Base-by-base conservation (phyloP, 2,113 vertebrate genomes). In the Cisticola juncidis region DNA sequence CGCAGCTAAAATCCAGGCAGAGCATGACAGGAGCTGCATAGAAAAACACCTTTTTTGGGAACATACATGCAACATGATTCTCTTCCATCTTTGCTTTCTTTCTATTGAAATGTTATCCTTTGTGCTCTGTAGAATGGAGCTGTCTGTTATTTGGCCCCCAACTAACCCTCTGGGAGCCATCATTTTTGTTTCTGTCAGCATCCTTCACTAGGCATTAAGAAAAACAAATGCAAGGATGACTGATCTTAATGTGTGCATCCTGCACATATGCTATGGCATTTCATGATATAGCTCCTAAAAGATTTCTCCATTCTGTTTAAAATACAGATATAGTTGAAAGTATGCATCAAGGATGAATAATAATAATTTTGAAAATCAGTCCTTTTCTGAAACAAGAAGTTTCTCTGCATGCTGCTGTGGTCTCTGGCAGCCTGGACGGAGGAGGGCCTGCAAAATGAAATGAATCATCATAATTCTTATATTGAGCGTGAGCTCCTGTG, bases 231-330 rank as follows among this genome's bases (percentile, higher is more conserved):
- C 40, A 73, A 83, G 33, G 25, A 47, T 51, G 36, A 36, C 16
- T 33, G 62, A 61, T 53, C 9, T 68, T 61, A 89, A 93, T 0
- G 0, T 25, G 19, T 25, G 26, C 23, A 3, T 26, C 31, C 47
- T 54, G 36, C 19, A 12, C 17, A 48, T 73, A 58, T 8, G 3
- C 48, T 44, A 42, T 11, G 24, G 17, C 24, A 33, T 78, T 87
- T 66, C 38, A 56, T 47, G 47, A 45, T 24, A 42, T 3, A 92
- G 60, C 6, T 60, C 22, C 23, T 26, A 56, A 68, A 72, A 50
- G 26, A 64, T 47, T 57, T 90, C 33, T 81, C 45, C 66, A 14
- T 33, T 66, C 22, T 66, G 8, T 69, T 92, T 65, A 44, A 48
- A 76, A 72, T 35, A 71, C 2, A n/a, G 58, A 58, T 44, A n/a